Conservation (phyloP, 2,888 invertebrate species). For the Palloptera scutellata region DNA sequence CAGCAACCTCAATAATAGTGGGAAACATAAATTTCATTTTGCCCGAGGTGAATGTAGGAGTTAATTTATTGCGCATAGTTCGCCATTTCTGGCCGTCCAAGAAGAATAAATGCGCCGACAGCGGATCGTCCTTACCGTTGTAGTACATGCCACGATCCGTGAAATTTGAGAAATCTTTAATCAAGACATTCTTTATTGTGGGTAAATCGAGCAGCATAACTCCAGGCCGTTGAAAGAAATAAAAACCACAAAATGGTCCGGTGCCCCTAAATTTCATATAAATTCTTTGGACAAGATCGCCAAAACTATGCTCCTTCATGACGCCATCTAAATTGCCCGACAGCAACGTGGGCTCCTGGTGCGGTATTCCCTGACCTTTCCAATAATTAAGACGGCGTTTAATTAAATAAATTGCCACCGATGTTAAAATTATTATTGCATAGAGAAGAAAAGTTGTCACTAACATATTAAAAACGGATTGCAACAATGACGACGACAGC, state of each 20-base stretch:
- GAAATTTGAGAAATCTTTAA: constrained; percentile 59
- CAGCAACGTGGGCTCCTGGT: constrained; percentile 29
- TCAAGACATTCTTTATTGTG: constrained; percentile 49
- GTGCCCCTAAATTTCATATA: constrained; percentile 38
- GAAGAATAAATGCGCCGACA: constrained; percentile 57
- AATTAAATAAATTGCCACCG: constrained; percentile 14
- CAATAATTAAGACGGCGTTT: constrained; percentile 34
- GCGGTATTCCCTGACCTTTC: constrained; percentile 34
- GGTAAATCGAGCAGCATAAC: constrained; percentile 48
- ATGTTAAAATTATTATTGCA: constrained; percentile 9
- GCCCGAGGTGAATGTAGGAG: constrained; percentile 58
- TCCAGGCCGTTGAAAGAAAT: constrained; percentile 47
- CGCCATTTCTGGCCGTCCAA: constrained; percentile 64
- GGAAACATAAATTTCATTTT: constrained; percentile 55
- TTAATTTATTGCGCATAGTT: constrained; percentile 62
- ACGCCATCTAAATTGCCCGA: constrained; percentile 35
- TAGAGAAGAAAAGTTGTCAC: constrained; percentile 12
- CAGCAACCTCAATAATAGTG: constrained; percentile 39
- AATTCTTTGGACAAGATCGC: constrained; percentile 37
- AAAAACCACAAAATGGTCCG: constrained; percentile 51
- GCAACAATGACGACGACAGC: too few species aligned
- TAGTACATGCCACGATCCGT: constrained; percentile 56
- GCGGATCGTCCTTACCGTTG: constrained; percentile 60
- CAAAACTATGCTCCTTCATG: constrained; percentile 36
- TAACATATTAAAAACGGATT: constrained; percentile 13